A percentile compares a stretch with the other conserved stretches of the same genome.
phyloP scores from a whole-genome alignment of 2,888 invertebrate species.

The Ernsta delagoae region DNA sequence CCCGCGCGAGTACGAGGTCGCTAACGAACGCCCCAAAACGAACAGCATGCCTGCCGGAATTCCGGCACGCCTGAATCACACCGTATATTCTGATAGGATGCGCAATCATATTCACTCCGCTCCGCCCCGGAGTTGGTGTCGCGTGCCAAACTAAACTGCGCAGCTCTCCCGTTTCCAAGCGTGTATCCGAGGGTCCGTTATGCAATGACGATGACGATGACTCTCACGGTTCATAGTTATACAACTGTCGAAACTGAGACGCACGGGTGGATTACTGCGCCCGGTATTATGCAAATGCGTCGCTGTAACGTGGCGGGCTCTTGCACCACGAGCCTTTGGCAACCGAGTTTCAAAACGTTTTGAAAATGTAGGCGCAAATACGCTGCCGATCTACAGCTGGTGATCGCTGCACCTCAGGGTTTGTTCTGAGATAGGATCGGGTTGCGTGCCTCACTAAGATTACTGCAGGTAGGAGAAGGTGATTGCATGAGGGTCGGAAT shows the following conservation, averaged over 20 bases:
- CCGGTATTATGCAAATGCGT: slow-evolving; percentile 79
- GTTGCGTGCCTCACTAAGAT: slow-evolving; percentile 52
- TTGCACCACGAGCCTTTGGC: slow-evolving; percentile 80
- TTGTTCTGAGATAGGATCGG: slow-evolving; percentile 42
- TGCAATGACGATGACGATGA: slow-evolving; percentile 50
- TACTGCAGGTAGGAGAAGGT: slow-evolving; percentile 40
- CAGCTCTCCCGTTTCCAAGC: slow-evolving; percentile 48
- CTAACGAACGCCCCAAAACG: slow-evolving; percentile 77
- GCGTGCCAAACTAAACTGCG: slow-evolving; percentile 65
- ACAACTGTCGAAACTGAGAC: slow-evolving; percentile 67
- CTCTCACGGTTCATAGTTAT: slow-evolving; percentile 58
- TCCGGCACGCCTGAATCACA: slow-evolving; percentile 78
- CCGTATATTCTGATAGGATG: slow-evolving; percentile 63
- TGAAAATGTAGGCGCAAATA: slow-evolving; percentile 73
- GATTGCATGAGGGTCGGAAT: slow-evolving; percentile 50
- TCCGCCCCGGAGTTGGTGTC: slow-evolving; percentile 57
- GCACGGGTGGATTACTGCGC: slow-evolving; percentile 67
- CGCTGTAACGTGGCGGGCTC: slow-evolving; percentile 70
- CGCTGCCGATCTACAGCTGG: slow-evolving; percentile 46
- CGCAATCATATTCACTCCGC: slow-evolving; percentile 54
- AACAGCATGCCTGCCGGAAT: slow-evolving; percentile 68
- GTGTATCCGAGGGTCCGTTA: slow-evolving; percentile 49
- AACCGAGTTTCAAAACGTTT: slow-evolving; percentile 80
- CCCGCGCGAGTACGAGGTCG: slow-evolving; percentile 71
- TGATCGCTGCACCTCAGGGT: slow-evolving; percentile 45